Percentiles rank a stretch among this genome's conserved stretches.
Evolutionary conservation across 64 coral and sea anemone species (phyloP).

Genomic region (Stylophora pistillata): DNA sequence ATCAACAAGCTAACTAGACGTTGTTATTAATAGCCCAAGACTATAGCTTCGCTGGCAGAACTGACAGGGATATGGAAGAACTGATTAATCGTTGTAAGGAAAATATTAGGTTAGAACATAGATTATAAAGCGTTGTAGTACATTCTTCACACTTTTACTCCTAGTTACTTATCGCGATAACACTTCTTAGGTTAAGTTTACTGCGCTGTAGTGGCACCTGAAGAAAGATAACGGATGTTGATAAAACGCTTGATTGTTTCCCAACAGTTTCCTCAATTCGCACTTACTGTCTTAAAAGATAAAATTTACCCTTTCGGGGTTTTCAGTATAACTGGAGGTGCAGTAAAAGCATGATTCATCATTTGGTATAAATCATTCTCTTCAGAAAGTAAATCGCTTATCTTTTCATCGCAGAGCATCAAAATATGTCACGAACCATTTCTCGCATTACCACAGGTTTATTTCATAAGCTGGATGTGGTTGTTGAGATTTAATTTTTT

Average conservation of each 20-base stretch:
- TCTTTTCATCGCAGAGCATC: background rate
- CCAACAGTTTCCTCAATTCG: background rate
- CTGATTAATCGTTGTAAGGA: too few relatives aligned
- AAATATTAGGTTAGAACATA: too few relatives aligned
- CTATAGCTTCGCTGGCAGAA: too few relatives aligned
- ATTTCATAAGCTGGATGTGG: background rate
- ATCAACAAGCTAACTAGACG: background rate
- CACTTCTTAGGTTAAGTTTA: background rate
- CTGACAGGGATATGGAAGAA: too few relatives aligned
- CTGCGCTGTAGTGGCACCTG: background rate
- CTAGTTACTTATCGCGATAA: background rate
- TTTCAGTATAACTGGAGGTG: background rate
- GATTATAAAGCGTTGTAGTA: background rate
- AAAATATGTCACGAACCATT: background rate
- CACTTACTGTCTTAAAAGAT: too few relatives aligned
- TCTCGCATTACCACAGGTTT: background rate
- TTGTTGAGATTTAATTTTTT: background rate
- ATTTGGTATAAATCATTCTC: background rate
- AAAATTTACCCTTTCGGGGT: too few relatives aligned
- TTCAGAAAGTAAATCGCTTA: background rate
- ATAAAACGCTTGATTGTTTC: background rate
- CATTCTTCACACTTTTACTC: background rate
- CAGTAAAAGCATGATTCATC: background rate
- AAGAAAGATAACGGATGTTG: background rate
- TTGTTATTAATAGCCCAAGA: too few relatives aligned